Conservation (phyloP, 2,888 invertebrate genomes). For the Drosophila eohydei region DNA sequence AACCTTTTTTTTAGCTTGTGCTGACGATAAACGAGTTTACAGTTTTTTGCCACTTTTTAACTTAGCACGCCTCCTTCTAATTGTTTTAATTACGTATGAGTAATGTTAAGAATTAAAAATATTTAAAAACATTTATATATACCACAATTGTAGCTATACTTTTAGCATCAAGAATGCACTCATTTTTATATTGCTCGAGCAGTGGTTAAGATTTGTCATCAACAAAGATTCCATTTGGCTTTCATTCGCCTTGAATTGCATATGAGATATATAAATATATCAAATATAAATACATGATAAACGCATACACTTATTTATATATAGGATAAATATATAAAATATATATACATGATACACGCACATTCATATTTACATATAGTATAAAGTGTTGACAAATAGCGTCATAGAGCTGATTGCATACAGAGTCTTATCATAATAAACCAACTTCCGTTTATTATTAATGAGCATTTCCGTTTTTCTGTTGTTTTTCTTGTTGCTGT, state of each 20-base stretch:
- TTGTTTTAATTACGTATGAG: conserved; percentile 42
- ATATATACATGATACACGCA: too few relatives aligned
- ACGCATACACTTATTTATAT: not conserved
- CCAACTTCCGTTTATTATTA: conserved; percentile 67
- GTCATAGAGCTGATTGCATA: conserved; percentile 34
- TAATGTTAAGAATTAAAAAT: conserved; percentile 15
- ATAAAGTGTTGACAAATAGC: not conserved
- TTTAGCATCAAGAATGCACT: not conserved
- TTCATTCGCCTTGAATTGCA: conserved; percentile 26
- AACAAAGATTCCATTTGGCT: not conserved
- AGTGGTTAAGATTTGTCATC: not conserved
- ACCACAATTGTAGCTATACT: conserved; percentile 3
- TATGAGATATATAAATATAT: not conserved
- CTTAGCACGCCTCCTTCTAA: conserved; percentile 24
- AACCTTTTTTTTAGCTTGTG: conserved; percentile 10
- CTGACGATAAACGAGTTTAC: conserved; percentile 24
- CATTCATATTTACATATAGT: not conserved
- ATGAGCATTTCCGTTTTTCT: conserved; percentile 64
- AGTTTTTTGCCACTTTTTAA: conserved; percentile 9
- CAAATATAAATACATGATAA: not conserved
- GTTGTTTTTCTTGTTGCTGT: conserved; percentile 25
- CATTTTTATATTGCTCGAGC: conserved; percentile 7
- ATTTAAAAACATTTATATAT: conserved; percentile 14
- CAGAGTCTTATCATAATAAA: conserved; percentile 61
- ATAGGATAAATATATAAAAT: not conserved